phyloP scores from a whole-genome alignment of 2,113 vertebrate species.

The Erythrolamprus reginae region DNA sequence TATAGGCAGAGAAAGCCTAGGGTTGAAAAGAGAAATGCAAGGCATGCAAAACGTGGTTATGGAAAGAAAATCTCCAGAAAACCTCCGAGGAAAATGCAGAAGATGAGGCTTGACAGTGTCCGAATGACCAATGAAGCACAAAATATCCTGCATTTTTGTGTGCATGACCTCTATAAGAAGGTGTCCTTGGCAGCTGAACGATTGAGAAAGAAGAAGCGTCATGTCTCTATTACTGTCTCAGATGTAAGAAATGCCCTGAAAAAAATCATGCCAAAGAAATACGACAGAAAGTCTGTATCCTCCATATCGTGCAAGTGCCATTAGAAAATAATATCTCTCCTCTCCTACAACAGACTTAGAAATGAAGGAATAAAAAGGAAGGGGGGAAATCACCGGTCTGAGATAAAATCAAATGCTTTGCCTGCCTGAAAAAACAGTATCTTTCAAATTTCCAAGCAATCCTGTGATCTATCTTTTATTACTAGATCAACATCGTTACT shows the following conservation, averaged over 20 bases:
- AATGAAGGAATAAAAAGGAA: neutral
- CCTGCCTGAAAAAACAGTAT: slow-evolving; percentile 17
- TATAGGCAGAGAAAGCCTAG: neutral
- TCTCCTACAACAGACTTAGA: neutral
- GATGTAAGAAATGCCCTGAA: slow-evolving; percentile 27
- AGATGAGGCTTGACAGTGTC: neutral
- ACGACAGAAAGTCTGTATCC: neutral
- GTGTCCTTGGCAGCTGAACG: slow-evolving; percentile 20
- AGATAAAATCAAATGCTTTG: slow-evolving; percentile 10
- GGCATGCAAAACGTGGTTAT: neutral
- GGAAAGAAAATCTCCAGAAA: slow-evolving; percentile 1
- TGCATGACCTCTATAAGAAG: slow-evolving; percentile 24
- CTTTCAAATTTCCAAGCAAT: slow-evolving; percentile 18
- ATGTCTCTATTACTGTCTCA: slow-evolving; percentile 15
- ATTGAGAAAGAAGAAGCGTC: slow-evolving; percentile 19
- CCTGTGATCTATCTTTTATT: slow-evolving; percentile 4
- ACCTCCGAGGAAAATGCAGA: neutral
- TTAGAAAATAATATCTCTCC: slow-evolving; percentile 5
- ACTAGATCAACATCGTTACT: neutral
- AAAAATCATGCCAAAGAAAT: slow-evolving; percentile 10
- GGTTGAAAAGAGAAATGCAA: neutral
- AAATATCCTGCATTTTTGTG: slow-evolving; percentile 21
- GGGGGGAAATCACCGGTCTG: neutral
- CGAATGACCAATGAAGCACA: slow-evolving; percentile 20
- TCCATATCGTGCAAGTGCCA: slow-evolving; percentile 9